Conservation (phyloP, 2,888 invertebrate species). For the Choreutis nemorana region DNA sequence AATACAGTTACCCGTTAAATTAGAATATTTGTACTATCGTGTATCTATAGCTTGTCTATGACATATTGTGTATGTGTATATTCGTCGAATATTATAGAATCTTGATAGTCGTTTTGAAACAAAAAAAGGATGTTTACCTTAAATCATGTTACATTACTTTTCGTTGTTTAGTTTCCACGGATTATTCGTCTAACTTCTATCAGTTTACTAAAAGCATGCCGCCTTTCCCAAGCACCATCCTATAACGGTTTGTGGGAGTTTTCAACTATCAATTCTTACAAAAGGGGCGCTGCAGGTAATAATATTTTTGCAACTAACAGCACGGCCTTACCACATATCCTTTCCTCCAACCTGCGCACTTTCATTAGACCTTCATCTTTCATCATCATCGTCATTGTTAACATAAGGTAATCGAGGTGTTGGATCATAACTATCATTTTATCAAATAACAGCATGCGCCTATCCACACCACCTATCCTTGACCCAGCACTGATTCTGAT, state of each 20-base stretch:
- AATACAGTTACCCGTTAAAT: constrained; percentile 26
- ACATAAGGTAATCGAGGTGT: constrained; percentile 5
- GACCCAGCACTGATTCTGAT: constrained; percentile 29
- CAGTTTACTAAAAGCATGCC: constrained; percentile 36
- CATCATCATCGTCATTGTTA: too few species aligned
- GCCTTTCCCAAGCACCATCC: constrained; percentile 39
- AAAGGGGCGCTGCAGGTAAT: constrained; percentile 21
- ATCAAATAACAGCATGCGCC: constrained; percentile 48
- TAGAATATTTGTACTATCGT: constrained; percentile 8
- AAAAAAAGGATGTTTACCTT: too few species aligned
- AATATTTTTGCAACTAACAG: constrained; percentile 33
- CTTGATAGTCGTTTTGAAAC: too few species aligned
- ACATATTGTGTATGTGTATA: constrained; percentile 5
- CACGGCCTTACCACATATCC: constrained; percentile 30
- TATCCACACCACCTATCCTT: constrained; percentile 29
- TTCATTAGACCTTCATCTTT: too few species aligned
- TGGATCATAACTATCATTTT: constrained; percentile 6
- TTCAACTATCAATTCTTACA: constrained; percentile 1
- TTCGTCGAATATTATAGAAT: too few species aligned
- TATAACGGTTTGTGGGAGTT: constrained; percentile 26
- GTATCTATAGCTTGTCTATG: constrained; percentile 6
- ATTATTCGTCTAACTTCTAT: constrained; percentile 21
- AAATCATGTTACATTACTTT: too few species aligned
- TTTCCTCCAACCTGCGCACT: constrained; percentile 22
- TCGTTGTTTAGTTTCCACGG: constrained; percentile 20